phyloP scores from a whole-genome alignment of 2,797 vertebrate genomes.

The Characodon lateralis region DNA sequence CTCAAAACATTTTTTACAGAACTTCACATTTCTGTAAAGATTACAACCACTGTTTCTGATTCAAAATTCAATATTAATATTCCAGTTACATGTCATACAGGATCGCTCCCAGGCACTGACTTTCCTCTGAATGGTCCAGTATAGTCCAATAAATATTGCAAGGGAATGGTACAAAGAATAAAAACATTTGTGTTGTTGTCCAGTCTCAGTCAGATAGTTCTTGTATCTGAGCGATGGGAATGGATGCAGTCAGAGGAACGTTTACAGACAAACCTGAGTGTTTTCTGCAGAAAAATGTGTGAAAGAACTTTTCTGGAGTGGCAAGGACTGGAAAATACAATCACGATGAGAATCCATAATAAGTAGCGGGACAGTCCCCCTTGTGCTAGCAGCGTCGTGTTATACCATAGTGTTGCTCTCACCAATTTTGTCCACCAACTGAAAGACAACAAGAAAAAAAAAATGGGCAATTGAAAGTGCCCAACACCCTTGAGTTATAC shows the following conservation, averaged over 20 bases:
- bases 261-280: slow-evolving; percentile 23
- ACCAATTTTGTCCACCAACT: slow-evolving; percentile 91
- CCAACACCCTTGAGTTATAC: not conserved
- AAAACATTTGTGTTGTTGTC: slow-evolving; percentile 42
- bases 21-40: slow-evolving; percentile 41
- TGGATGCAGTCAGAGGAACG: slow-evolving; percentile 28
- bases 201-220: slow-evolving; percentile 33
- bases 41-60: slow-evolving; percentile 28
- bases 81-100: slow-evolving; percentile 57
- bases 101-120: slow-evolving; percentile 50
- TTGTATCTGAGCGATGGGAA: slow-evolving; percentile 20
- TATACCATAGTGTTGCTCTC: slow-evolving; percentile 99
- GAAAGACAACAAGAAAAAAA: slow-evolving; percentile 49
- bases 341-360: slow-evolving; percentile 73
- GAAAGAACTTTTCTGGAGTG: slow-evolving; percentile 56
- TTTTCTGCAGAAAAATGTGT: slow-evolving; percentile 41
- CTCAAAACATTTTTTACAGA: slow-evolving; percentile 26
- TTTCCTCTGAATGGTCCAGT: slow-evolving; percentile 44
- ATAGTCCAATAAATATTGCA: slow-evolving; percentile 59
- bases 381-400: slow-evolving; percentile 60
- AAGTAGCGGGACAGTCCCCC: slow-evolving; percentile 76
- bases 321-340: slow-evolving; percentile 50
- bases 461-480: not conserved
- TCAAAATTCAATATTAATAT: slow-evolving; percentile 55
- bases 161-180: slow-evolving; percentile 42